Evolutionary conservation across 2,888 invertebrate species (phyloP), one percentile per base, ranked within the genome.

Genomic region (Spatulosminthurus flaviceps): DNA sequence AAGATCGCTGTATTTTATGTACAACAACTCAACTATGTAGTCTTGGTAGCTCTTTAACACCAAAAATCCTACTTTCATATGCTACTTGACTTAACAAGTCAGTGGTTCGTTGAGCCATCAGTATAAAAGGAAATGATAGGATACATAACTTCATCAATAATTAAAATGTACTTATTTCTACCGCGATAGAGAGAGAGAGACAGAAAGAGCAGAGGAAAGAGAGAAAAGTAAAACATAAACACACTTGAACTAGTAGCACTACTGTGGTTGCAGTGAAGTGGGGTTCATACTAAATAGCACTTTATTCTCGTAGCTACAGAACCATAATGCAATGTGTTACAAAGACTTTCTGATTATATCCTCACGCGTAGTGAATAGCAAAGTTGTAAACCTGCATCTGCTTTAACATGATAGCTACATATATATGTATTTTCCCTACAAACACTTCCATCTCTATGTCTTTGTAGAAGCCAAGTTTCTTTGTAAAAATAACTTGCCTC

Each of bases 401-500:
- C 4, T 19, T 19, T 51, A 51, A 51, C 9, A 19, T 41, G 41
- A 7, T 41, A 13, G 41, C 9, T 41, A 13, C 13, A 41, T 41
- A n/a, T n/a, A n/a, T n/a, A n/a, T n/a, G n/a, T 41, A 41, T 41
- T 9, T 41, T 41, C 19, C 16, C 2, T 51, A 4, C 16, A 51
- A 51, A 51, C 16, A n/a, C 51, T 51, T 51, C 7, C n/a, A n/a
- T 51, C 2, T 4, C 51, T 51, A 51, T 16, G 16, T 75, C 29
- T 61, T 75, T 66, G 75, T 75, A 64, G n/a, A n/a, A n/a, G 75
- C 75, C 75, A 61, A 34, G 64, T 21, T 61, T 19, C 51, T 64
- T 75, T 75, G 24, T 66, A 75, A 75, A 75, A 75, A 75, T 75
- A 75, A 75, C 75, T 34, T 75, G 72, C 72, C 22, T 51, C 70